Conservation (phyloP, 1,140 invertebrate species). For the Akabosia matsudoensis region DNA sequence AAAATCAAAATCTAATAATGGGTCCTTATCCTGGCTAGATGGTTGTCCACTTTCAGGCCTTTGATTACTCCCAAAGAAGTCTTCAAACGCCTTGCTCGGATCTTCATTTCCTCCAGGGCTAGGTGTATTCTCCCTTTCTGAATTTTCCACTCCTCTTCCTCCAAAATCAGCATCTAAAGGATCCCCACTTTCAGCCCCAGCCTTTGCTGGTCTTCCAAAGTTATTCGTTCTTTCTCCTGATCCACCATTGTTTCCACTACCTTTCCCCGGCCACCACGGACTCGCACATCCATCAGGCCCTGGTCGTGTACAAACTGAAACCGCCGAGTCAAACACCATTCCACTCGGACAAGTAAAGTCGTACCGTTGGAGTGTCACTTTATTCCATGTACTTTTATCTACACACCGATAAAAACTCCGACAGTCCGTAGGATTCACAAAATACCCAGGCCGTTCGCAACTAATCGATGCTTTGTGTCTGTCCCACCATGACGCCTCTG, state of each 20-base stretch:
- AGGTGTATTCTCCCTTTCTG: neutral
- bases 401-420: slow-evolving; percentile 32
- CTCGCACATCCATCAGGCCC: slow-evolving; percentile 27
- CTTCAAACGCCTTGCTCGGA: neutral
- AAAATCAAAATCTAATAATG: neutral
- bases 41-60: neutral
- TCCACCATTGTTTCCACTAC: neutral
- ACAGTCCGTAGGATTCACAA: slow-evolving; percentile 33
- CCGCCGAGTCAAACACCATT: slow-evolving; percentile 29
- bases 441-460: slow-evolving; percentile 26
- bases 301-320: slow-evolving; percentile 25
- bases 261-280: neutral
- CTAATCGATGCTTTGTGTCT: neutral
- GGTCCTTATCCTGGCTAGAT: neutral
- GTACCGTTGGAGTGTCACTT: slow-evolving; percentile 24
- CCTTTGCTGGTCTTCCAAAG: neutral
- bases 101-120: neutral
- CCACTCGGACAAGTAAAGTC: slow-evolving; percentile 33
- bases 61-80: neutral
- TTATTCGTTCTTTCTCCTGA: neutral
- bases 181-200: neutral
- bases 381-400: slow-evolving; percentile 25
- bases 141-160: neutral
- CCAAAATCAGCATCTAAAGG: neutral
- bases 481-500: neutral